phyloP scores from a whole-genome alignment of 2,888 invertebrate genomes.

The Monoplex corrugatus region DNA sequence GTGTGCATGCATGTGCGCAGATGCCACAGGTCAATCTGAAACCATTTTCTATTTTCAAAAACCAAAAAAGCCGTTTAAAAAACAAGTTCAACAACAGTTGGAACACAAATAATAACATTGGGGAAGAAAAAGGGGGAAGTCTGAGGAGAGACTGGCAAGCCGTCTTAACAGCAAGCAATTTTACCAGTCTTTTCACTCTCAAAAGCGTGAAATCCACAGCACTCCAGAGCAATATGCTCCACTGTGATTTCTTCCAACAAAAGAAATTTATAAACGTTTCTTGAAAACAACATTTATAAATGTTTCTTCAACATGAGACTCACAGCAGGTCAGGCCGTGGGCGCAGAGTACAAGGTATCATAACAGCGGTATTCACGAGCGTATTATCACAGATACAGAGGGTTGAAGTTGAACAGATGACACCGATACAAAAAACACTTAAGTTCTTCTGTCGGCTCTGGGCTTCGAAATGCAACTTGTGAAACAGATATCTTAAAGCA shows the following conservation, averaged over 20 bases:
- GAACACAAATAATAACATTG: too few relatives aligned
- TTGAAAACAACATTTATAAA: not conserved
- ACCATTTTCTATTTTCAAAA: too few relatives aligned
- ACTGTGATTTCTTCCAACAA: too few relatives aligned
- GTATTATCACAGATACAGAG: constrained; percentile 38
- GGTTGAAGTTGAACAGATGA: constrained; percentile 6
- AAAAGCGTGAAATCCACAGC: not conserved
- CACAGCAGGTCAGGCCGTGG: not conserved
- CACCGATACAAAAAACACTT: not conserved
- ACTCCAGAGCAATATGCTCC: not conserved
- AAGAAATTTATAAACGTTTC: not conserved
- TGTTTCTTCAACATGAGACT: not conserved
- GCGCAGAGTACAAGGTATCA: constrained; percentile 27
- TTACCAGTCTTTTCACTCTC: too few relatives aligned
- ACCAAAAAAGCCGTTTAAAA: too few relatives aligned
- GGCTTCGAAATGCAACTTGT: not conserved
- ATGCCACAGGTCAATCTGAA: too few relatives aligned
- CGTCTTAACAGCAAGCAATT: too few relatives aligned
- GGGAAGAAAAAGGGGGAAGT: too few relatives aligned
- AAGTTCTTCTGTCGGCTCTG: not conserved
- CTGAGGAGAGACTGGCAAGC: too few relatives aligned
- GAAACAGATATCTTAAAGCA: constrained; percentile 11
- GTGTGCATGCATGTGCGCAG: too few relatives aligned
- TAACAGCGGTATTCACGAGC: not conserved
- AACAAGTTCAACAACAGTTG: too few relatives aligned